Evolutionary conservation across 2,888 invertebrate species (phyloP).

Genomic region (Tanypteryx hageni): DNA sequence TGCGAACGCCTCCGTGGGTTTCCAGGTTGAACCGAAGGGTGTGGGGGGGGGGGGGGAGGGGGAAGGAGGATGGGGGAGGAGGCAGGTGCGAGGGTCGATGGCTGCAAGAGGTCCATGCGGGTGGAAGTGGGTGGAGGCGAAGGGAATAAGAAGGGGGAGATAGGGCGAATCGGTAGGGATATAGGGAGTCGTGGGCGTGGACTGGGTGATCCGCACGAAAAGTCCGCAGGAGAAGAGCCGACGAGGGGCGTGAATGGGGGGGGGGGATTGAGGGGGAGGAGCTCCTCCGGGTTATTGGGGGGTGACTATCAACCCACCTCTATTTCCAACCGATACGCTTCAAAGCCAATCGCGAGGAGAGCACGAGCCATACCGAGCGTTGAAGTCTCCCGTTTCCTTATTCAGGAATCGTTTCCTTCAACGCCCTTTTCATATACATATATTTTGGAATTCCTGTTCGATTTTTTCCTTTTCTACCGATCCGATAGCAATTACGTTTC

Average conservation of each 20-base stretch:
- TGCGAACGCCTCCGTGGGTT: not conserved
- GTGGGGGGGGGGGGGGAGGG: not conserved
- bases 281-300: not conserved
- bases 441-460: too few species aligned
- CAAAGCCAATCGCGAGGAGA: not conserved
- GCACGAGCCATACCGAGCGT: not conserved
- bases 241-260: not conserved
- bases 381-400: not conserved
- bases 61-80: constrained; percentile 1
- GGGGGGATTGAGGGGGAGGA: not conserved
- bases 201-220: constrained; percentile 9
- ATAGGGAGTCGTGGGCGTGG: not conserved
- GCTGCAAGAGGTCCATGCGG: constrained; percentile 42
- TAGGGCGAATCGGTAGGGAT: constrained; percentile 7
- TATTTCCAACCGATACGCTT: not conserved
- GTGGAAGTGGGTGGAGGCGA: not conserved
- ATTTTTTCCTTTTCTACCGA: too few species aligned
- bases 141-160: not conserved
- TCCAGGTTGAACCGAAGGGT: not conserved
- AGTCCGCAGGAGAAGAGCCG: not conserved
- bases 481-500: not conserved
- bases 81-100: constrained; percentile 58
- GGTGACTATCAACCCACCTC: constrained; percentile 11
- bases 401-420: not conserved
- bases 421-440: not conserved